phyloP scores from a whole-genome alignment of 2,797 vertebrate species.

The Anomalospiza imberbis region DNA sequence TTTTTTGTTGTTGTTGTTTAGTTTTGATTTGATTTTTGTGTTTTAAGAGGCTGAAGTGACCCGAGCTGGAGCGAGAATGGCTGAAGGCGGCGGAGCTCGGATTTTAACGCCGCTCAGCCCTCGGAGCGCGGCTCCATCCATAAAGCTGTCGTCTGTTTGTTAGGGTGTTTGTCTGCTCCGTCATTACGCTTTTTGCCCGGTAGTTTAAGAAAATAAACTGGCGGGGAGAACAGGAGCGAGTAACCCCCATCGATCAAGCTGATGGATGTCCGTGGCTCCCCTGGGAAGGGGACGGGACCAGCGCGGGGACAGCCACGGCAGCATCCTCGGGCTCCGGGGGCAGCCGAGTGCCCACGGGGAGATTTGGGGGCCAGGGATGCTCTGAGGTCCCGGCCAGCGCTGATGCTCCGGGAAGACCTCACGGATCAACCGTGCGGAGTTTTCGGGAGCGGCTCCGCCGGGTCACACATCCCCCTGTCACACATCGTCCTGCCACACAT shows the following conservation, averaged over 20 bases:
- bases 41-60: not conserved
- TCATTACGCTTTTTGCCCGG: conserved; percentile 37
- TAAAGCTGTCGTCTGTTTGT: conserved; percentile 66
- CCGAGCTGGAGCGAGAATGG: not conserved
- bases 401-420: fast-evolving
- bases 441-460: not conserved
- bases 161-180: conserved; percentile 36
- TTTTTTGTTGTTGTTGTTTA: no score
- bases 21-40: not conserved
- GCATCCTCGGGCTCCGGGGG: not conserved
- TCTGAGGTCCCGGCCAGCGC: not conserved
- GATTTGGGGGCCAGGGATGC: not conserved
- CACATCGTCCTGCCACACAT: not conserved
- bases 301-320: not conserved
- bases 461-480: not conserved
- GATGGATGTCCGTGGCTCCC: not conserved
- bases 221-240: conserved; percentile 27
- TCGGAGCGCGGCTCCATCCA: conserved; percentile 19
- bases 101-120: not conserved
- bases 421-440: fast-evolving
- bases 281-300: no score
- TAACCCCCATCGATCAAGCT: conserved; percentile 35
- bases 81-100: not conserved
- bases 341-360: fast-evolving
- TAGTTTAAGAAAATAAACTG: conserved; percentile 63